phyloP scores from a whole-genome alignment of 2,797 vertebrate species.

The Coregonus sp. region DNA sequence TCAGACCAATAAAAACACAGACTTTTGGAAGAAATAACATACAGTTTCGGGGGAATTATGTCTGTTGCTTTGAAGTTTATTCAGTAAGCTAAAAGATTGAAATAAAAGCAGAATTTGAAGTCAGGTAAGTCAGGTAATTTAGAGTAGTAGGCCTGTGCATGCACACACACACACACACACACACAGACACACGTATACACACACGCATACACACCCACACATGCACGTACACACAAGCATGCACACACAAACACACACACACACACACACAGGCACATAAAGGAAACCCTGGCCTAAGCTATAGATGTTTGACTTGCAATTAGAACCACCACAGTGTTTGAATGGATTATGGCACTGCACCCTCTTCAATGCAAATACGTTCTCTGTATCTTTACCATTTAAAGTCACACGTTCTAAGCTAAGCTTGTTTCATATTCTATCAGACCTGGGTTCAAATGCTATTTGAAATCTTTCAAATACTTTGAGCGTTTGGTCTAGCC shows the following conservation, averaged over 20 bases:
- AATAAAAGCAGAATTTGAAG: neutral
- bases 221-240: neutral
- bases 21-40: neutral
- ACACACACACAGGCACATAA: neutral
- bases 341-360: neutral
- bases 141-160: too few species aligned
- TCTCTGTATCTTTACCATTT: neutral
- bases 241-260: neutral
- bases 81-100: neutral
- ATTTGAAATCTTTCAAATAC: neutral
- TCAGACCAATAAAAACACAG: constrained; percentile 11
- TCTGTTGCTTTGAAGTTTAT: neutral
- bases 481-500: neutral
- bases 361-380: neutral
- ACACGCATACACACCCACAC: neutral
- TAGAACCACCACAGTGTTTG: neutral
- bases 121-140: too few species aligned
- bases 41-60: neutral
- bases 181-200: too few species aligned
- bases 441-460: neutral
- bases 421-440: neutral
- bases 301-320: neutral
- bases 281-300: neutral
- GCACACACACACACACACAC: too few species aligned
- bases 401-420: neutral